Conservation (phyloP, 1,140 invertebrate genomes). For the Catajapyx aquilonaris region DNA sequence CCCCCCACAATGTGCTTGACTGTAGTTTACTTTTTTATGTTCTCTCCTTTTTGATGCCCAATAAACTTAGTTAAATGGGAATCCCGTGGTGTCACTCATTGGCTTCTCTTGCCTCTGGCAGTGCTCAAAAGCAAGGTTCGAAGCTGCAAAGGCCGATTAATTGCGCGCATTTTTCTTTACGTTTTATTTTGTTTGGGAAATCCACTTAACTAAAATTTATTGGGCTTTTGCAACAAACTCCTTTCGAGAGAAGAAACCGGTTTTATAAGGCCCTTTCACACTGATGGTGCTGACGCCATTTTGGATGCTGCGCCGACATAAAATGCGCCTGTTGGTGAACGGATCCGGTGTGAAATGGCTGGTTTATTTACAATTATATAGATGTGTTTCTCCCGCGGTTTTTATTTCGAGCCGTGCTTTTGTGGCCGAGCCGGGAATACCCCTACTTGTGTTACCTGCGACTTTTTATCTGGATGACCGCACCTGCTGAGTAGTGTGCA, state of each 20-base stretch:
- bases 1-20: neutral
- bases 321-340: too few relatives aligned
- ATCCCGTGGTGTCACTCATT: conserved; percentile 10
- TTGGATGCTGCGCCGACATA: too few relatives aligned
- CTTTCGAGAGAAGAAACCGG: too few relatives aligned
- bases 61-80: conserved; percentile 29
- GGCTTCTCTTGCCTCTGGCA: conserved; percentile 6
- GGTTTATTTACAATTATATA: too few relatives aligned
- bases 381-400: conserved; percentile 9
- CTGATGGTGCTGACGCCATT: too few relatives aligned
- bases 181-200: conserved; percentile 2
- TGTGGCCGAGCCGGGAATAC: conserved; percentile 6
- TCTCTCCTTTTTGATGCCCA: conserved; percentile 25
- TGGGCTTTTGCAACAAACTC: conserved; percentile 18
- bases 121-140: conserved; percentile 12
- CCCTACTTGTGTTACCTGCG: too few relatives aligned
- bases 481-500: too few relatives aligned
- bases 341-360: too few relatives aligned
- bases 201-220: conserved; percentile 20
- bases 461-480: too few relatives aligned
- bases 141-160: conserved; percentile 7
- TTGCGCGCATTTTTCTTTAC: neutral
- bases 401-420: conserved; percentile 13
- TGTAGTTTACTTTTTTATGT: neutral
- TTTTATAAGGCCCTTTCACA: conserved; percentile 4